phyloP scores from a whole-genome alignment of 2,797 vertebrate species.

The Gallinago solitaria region DNA sequence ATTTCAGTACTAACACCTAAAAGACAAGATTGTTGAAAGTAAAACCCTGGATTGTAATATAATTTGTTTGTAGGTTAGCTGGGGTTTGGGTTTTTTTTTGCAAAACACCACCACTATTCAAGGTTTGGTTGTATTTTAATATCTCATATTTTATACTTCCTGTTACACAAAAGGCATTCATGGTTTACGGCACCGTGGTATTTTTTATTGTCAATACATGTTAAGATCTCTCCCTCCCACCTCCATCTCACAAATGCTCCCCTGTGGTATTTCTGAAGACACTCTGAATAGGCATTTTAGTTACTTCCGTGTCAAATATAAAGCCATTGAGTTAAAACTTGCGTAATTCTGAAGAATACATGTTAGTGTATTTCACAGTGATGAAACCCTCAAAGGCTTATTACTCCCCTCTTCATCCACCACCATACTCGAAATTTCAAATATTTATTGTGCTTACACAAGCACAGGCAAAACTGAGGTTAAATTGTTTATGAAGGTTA shows the following conservation, averaged over 20 bases:
- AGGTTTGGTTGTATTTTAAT: constrained; percentile 3
- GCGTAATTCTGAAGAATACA: not conserved
- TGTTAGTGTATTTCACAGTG: constrained; percentile 10
- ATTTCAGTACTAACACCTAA: not conserved
- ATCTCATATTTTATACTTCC: not conserved
- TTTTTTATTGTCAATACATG: not conserved
- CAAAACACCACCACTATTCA: not conserved
- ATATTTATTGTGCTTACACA: not conserved
- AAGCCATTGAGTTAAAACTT: not conserved
- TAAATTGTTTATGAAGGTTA: not conserved
- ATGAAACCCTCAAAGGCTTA: not conserved
- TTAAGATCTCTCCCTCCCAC: not conserved
- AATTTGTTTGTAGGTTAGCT: too few relatives aligned
- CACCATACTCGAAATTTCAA: not conserved
- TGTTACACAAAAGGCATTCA: constrained; percentile 7
- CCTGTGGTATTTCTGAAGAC: not conserved
- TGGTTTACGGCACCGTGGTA: not conserved
- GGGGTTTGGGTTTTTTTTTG: not conserved
- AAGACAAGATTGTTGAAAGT: not conserved
- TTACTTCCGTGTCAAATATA: not conserved
- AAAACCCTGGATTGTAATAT: not conserved
- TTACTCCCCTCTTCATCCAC: not conserved
- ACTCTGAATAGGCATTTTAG: not conserved
- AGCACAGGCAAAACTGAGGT: not conserved
- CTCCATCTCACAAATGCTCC: not conserved